These are phyloP conservation scores for Drosophila austrosaltans DNA, from an alignment of 2,888 invertebrate genomes.

Conservation along the genomic window DNA sequence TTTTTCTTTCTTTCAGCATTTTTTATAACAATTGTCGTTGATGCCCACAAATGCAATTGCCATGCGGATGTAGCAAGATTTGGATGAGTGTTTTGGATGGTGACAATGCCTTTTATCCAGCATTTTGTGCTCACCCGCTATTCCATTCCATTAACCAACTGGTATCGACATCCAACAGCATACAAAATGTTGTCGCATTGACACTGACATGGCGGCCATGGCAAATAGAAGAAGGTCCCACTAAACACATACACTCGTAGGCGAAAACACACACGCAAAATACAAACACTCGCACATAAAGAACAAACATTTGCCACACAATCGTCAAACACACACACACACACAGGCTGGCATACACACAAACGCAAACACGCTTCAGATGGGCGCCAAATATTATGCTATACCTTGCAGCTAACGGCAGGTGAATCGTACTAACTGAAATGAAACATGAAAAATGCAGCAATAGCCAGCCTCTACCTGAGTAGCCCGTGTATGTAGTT, in stretches of 20 bases:
- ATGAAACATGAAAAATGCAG: constrained; percentile 77
- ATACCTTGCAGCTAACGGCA: constrained; percentile 27
- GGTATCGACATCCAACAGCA: constrained; percentile 55
- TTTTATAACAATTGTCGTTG: background rate
- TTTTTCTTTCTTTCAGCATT: background rate
- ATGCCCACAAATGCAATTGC: background rate
- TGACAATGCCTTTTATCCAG: constrained; percentile 6
- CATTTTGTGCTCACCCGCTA: constrained; percentile 1
- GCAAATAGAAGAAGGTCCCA: constrained; percentile 30
- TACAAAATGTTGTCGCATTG: constrained; percentile 56
- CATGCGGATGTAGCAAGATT: background rate
- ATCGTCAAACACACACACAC: constrained; percentile 10
- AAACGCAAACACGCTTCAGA: constrained; percentile 15
- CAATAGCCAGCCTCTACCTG: constrained; percentile 29
- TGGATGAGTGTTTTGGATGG: constrained; percentile 1
- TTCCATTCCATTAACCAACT: constrained; percentile 14
- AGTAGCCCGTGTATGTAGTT: constrained; percentile 15
- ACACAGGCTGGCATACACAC: background rate
- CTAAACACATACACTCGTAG: constrained; percentile 9
- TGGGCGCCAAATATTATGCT: constrained; percentile 42
- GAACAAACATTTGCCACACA: constrained; percentile 6
- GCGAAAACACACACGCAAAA: constrained; percentile 20
- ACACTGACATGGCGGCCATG: constrained; percentile 33
- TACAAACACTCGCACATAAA: constrained; percentile 27
- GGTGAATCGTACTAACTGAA: constrained; percentile 68